Evolutionary conservation across 2,888 invertebrate species (phyloP).

Genomic region (Perizoma flavofasciatum): DNA sequence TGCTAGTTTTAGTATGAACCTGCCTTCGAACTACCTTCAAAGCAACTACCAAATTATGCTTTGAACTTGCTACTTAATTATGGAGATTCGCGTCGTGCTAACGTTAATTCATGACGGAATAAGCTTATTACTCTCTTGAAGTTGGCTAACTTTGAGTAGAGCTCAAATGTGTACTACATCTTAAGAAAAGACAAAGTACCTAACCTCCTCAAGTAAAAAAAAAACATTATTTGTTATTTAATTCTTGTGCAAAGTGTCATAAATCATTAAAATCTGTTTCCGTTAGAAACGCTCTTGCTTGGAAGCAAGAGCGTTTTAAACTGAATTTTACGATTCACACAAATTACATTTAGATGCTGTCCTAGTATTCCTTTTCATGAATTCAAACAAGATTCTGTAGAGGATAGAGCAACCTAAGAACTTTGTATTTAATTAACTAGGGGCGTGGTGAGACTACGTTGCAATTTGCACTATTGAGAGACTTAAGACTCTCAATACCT

Average conservation of each 20-base stretch:
- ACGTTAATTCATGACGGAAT: constrained; percentile 36
- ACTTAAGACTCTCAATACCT: constrained; percentile 9
- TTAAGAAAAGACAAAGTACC: neutral
- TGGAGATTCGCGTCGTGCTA: constrained; percentile 30
- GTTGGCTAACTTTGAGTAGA: constrained; percentile 17
- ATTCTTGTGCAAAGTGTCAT: neutral
- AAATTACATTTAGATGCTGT: neutral
- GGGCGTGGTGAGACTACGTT: constrained; percentile 16
- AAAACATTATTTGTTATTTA: neutral
- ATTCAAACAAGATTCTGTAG: neutral
- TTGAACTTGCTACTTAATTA: constrained; percentile 36
- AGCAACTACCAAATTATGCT: constrained; percentile 34
- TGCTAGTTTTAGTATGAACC: constrained; percentile 17
- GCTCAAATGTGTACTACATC: neutral
- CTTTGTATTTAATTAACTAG: constrained; percentile 13
- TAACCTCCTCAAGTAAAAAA: neutral
- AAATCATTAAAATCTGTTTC: no score
- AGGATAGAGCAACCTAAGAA: constrained; percentile 5
- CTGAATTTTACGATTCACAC: no score
- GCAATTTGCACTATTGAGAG: constrained; percentile 16
- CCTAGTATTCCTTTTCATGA: constrained; percentile 5
- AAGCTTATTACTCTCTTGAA: constrained; percentile 33
- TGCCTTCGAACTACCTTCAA: constrained; percentile 12
- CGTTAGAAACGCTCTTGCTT: no score
- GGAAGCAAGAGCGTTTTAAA: no score